Percentiles rank a stretch among this genome's conserved stretches.
Evolutionary conservation across 1,140 invertebrate species (phyloP).

Genomic region (Rhysida immarginata): DNA sequence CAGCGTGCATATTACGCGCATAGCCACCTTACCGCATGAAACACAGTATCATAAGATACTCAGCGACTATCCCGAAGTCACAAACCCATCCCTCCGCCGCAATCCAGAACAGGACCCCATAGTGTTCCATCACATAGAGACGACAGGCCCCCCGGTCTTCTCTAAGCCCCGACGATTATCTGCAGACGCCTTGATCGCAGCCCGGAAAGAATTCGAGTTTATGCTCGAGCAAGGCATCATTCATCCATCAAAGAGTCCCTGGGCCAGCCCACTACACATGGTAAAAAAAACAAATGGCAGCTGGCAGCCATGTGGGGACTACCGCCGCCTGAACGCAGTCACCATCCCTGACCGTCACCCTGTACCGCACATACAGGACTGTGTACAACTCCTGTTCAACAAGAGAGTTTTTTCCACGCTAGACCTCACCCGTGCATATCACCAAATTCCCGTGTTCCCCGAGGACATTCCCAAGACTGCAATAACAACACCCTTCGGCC

Average conservation of each 20-base stretch:
- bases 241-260: constrained; percentile 27
- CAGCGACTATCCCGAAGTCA: not conserved
- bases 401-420: no score
- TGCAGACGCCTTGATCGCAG: constrained; percentile 10
- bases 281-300: no score
- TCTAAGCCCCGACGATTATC: constrained; percentile 23
- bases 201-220: no score
- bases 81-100: not conserved
- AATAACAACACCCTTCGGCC: constrained; percentile 21
- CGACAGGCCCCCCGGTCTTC: no score
- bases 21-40: no score
- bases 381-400: no score
- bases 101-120: no score
- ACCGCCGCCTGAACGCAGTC: constrained; percentile 27
- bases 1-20: not conserved
- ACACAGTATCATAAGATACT: not conserved
- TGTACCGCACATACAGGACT: no score
- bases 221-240: no score
- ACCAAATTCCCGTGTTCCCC: constrained; percentile 16
- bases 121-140: constrained; percentile 12
- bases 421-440: constrained; percentile 16
- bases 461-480: no score
- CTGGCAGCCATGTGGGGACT: constrained; percentile 33
- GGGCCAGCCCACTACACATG: constrained; percentile 32
- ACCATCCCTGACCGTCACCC: constrained; percentile 30